These are phyloP conservation scores for Morone saxatilis DNA, from an alignment of 2,113 vertebrate species.

Conservation along the genomic window DNA sequence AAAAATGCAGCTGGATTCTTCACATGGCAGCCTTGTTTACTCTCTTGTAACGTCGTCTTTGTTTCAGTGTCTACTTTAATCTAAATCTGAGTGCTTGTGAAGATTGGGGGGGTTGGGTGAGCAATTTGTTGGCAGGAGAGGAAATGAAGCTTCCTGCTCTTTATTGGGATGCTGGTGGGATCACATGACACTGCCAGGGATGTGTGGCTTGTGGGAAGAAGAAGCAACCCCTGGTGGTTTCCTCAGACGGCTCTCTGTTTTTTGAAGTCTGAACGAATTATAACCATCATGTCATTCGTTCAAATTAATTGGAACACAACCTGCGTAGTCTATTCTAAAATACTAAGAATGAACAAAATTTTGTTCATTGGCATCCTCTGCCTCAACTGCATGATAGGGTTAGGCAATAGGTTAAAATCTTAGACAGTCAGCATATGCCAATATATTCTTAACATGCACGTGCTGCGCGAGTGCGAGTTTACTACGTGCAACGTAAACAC, in stretches of 20 bases:
- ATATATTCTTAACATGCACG: too few species aligned
- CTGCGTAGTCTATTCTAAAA: background rate
- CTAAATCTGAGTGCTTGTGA: constrained; percentile 68
- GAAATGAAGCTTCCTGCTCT: constrained; percentile 82
- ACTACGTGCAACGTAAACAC: too few species aligned
- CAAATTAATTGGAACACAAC: background rate
- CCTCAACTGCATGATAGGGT: too few species aligned
- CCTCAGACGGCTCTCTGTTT: constrained; percentile 24
- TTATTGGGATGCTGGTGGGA: constrained; percentile 65
- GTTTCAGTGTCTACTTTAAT: constrained; percentile 67
- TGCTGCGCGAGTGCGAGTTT: too few species aligned
- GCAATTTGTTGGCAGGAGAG: constrained; percentile 73
- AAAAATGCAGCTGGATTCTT: constrained; percentile 59
- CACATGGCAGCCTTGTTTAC: constrained; percentile 65
- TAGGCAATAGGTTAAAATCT: too few species aligned
- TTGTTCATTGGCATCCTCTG: too few species aligned
- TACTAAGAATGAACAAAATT: too few species aligned
- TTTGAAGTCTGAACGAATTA: background rate
- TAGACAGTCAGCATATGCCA: too few species aligned
- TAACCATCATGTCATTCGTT: background rate
- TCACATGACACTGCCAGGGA: constrained; percentile 63
- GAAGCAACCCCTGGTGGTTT: constrained; percentile 50
- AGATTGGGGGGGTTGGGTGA: constrained; percentile 60
- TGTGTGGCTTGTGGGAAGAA: constrained; percentile 50
- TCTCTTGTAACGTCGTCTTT: constrained; percentile 49